These are phyloP conservation scores for Manduca sexta DNA, from an alignment of 1,140 invertebrate species.

Conservation along the genomic window DNA sequence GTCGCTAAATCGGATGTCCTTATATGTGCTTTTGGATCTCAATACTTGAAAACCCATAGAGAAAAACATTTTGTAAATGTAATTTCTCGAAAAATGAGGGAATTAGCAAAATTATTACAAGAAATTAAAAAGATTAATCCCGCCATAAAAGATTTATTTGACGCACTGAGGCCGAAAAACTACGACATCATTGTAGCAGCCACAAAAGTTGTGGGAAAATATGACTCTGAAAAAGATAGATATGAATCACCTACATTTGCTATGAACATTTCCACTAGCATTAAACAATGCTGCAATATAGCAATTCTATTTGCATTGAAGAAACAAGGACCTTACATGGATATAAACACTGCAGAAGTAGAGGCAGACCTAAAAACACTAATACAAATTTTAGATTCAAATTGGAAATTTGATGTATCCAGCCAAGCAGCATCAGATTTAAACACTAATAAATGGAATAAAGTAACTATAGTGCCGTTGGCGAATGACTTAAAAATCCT, in stretches of 20 bases:
- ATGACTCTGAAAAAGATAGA: constrained; percentile 12
- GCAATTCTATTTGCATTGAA: constrained; percentile 15
- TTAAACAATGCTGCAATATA: constrained; percentile 29
- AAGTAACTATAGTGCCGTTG: constrained; percentile 35
- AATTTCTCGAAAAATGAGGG: constrained; percentile 21
- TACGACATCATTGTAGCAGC: constrained; percentile 20
- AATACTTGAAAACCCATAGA: constrained; percentile 14
- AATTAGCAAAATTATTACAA: constrained; percentile 19
- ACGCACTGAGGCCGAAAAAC: constrained; percentile 20
- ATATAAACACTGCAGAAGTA: constrained; percentile 6
- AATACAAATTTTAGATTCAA: constrained; percentile 11
- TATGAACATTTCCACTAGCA: constrained; percentile 21
- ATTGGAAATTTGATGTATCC: constrained; percentile 15
- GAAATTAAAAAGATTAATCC: constrained; percentile 16
- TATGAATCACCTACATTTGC: constrained; percentile 22
- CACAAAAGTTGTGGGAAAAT: constrained; percentile 14
- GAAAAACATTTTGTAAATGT: constrained; percentile 5
- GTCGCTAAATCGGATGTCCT: constrained; percentile 28
- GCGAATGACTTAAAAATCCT: constrained; percentile 33
- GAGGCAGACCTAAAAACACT: constrained; percentile 13
- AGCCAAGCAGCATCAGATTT: constrained; percentile 26
- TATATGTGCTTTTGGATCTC: constrained; percentile 33
- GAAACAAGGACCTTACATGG: neutral
- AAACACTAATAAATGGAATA: constrained; percentile 35
- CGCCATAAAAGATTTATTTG: constrained; percentile 9